Percentiles rank a stretch among this genome's conserved stretches.
phyloP scores from a whole-genome alignment of 2,113 vertebrate species.

The Plecturocebus donacophilus region DNA sequence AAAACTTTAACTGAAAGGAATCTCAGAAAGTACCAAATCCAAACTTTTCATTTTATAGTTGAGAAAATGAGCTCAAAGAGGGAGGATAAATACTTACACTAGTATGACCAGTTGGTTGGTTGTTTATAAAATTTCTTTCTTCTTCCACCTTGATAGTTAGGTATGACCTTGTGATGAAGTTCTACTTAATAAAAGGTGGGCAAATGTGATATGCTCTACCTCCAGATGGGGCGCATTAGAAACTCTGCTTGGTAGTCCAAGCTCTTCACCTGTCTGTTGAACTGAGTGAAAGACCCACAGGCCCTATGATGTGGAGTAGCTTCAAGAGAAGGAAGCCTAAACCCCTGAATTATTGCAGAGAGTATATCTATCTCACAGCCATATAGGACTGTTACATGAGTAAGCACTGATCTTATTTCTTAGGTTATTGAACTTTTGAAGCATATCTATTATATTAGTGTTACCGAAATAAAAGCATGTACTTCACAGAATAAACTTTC shows the following conservation, averaged over 20 bases:
- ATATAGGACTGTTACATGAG: background rate
- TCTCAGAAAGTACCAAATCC: conserved; percentile 16
- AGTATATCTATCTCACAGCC: background rate
- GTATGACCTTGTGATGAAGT: background rate
- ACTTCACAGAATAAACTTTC: background rate
- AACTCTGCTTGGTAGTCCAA: background rate
- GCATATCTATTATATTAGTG: background rate
- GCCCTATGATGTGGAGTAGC: rapidly evolving
- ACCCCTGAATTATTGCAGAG: no score
- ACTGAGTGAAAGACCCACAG: background rate
- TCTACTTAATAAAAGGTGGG: background rate
- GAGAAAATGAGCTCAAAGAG: background rate
- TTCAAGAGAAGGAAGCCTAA: background rate
- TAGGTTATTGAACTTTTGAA: background rate
- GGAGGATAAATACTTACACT: background rate
- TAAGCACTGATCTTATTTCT: background rate
- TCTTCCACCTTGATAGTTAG: background rate
- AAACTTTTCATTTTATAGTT: background rate
- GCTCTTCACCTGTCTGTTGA: background rate
- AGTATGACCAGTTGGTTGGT: background rate
- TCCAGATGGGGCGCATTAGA: background rate
- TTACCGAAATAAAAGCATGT: background rate
- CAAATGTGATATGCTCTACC: background rate
- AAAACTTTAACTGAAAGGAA: background rate
- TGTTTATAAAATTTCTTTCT: background rate